Base-by-base conservation (phyloP, 1,140 invertebrate species). In the Caenorhabditis remanei region DNA sequence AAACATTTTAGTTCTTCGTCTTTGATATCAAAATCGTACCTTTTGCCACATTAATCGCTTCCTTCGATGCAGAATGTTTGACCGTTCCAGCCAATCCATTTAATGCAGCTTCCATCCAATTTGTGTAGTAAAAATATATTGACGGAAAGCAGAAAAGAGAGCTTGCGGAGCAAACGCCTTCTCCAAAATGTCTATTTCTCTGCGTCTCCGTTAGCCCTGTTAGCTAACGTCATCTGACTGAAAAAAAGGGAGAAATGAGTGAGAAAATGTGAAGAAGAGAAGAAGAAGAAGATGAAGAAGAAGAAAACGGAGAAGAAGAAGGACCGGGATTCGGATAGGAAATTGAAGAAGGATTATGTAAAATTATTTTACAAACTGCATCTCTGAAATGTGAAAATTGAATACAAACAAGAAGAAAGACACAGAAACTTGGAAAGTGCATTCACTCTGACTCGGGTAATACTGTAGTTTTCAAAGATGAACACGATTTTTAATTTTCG, bases 61-160 rank as follows among this genome's bases (percentile, higher is more conserved):
- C 87, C 61, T 85, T 87, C 8, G 83, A 63, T 32, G 82, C 63
- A 41, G n/a, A 48, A 56, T 87, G 82, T 21, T 87, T 87, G 32
- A 84, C 83, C 16, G 86, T 79, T 32, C 53, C 71, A 55, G 86
- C 86, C 32, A 87, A 24, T 50, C 71, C 86, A 63, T 87, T 87
- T 7, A 87, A 24, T 11, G 79, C 19, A 16, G 86, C 53, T 58
- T 87, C 86, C 86, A 87, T 87, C 58, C 6, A 71, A 16, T 32
- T 16, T 46, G 19, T 43, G 14, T 19, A 4, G 65, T 13, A 63
- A 40, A 19, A 71, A 71, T 71, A 71, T 71, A 71, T 71, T 50
- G 71, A 79, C 71, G 46, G 53, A 79, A 50, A 79, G 46, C n/a
- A 79, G 24, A 50, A 46, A 46, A 48, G 65, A 71, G 41, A n/a